Percentiles rank a stretch among this genome's conserved stretches.
Evolutionary conservation across 2,888 invertebrate species (phyloP).

Genomic region (Noctua pronuba): DNA sequence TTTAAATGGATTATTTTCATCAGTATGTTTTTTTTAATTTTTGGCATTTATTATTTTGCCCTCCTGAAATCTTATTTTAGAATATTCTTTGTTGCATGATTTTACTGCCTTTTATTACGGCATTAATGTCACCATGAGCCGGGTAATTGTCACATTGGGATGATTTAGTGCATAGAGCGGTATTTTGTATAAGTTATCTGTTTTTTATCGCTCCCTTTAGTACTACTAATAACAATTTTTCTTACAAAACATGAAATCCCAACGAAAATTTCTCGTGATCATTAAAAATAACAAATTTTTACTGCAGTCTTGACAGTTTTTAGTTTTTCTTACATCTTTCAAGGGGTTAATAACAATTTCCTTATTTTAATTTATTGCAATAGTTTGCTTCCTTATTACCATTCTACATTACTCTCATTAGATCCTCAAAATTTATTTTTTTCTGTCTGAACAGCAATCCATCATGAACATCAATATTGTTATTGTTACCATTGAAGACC

Average conservation of each 20-base stretch:
- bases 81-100: slow-evolving; percentile 31
- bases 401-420: not conserved
- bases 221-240: slow-evolving; percentile 13
- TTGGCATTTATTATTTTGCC: not conserved
- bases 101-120: slow-evolving; percentile 38
- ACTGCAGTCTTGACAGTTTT: not conserved
- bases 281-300: not conserved
- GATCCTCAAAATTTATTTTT: not conserved
- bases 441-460: slow-evolving; percentile 35
- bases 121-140: slow-evolving; percentile 52
- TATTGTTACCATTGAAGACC: not conserved
- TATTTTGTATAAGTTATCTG: slow-evolving; percentile 21
- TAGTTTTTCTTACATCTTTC: slow-evolving; percentile 13
- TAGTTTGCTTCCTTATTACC: not conserved
- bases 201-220: slow-evolving; percentile 25
- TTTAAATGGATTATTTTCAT: not conserved
- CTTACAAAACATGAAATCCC: not conserved
- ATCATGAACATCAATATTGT: not conserved
- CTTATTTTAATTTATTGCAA: not conserved
- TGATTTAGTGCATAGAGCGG: slow-evolving; percentile 39
- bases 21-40: slow-evolving; percentile 3
- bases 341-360: not conserved
- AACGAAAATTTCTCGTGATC: not conserved
- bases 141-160: slow-evolving; percentile 52
- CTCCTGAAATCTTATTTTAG: slow-evolving; percentile 13